A percentile compares a stretch with the other conserved stretches of the same genome.
Evolutionary conservation across 2,797 vertebrate genomes (phyloP).

Genomic region (Coregonus ussuriensis): DNA sequence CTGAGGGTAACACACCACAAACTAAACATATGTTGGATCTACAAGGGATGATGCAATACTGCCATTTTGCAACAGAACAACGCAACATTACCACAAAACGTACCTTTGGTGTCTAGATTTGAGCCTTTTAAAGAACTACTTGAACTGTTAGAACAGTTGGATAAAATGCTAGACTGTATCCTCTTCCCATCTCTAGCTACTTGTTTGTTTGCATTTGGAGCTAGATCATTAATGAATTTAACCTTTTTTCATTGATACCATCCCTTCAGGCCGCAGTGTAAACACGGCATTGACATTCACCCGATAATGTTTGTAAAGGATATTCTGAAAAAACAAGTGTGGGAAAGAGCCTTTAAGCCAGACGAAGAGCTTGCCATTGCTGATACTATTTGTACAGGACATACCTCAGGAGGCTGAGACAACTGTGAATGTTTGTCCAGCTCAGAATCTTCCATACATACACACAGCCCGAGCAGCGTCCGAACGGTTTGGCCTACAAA

Average conservation of each 20-base stretch:
- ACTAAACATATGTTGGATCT: conserved; percentile 15
- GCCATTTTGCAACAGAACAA: conserved; percentile 5
- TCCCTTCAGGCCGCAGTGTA: conserved; percentile 47
- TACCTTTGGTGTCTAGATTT: background rate
- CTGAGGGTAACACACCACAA: background rate
- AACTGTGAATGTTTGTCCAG: conserved; percentile 82
- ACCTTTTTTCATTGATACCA: conserved; percentile 28
- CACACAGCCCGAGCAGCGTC: conserved; percentile 52
- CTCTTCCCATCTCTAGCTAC: background rate
- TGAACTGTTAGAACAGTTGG: conserved; percentile 4
- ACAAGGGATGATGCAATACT: background rate
- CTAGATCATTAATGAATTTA: conserved; percentile 39
- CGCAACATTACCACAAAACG: background rate
- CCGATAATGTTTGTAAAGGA: conserved; percentile 70
- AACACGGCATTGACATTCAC: conserved; percentile 57
- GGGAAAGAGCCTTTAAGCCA: conserved; percentile 64
- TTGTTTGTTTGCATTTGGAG: conserved; percentile 20
- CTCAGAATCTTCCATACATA: conserved; percentile 64
- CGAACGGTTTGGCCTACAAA: too few relatives aligned
- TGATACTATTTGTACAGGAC: conserved; percentile 82
- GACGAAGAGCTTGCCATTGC: conserved; percentile 74
- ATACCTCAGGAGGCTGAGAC: conserved; percentile 83
- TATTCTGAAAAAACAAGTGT: conserved; percentile 70
- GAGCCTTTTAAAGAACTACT: background rate
- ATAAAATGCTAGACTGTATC: background rate